Base-by-base conservation (phyloP, 2,888 invertebrate species). In the Luperina testacea region DNA sequence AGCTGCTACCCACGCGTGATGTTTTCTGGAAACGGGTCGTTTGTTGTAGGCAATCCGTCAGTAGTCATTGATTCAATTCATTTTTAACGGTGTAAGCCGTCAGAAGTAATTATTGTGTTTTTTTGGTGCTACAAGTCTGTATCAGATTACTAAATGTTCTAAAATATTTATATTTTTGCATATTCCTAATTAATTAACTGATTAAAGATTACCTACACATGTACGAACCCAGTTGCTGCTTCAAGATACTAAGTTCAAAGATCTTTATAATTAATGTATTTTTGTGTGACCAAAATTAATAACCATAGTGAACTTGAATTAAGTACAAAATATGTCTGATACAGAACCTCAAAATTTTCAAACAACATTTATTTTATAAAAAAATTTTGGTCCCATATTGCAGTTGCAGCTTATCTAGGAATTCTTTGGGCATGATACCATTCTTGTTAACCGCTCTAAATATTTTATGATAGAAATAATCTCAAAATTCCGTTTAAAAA, bases 381-480 rank as follows among this genome's bases (percentile, higher is more conserved):
- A 57, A 32, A 32, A 32, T 32, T 32, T 68, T 75, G 0, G 32
- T 70, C 38, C 53, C 73, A 67, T 68, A 73, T 48, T 59, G 53
- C 57, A 75, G 77, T 53, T 59, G 59, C 64, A 76, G 77, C 81
- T 86, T 88, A 87, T 88, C 87, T 82, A 24, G 67, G 65, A 86
- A 84, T 86, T 84, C 80, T 72, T 84, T 53, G 65, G 27, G 15
- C 77, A 80, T 86, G 86, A 84, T 86, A 83, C 83, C 68, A 76
- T 80, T 81, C 84, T 68, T 73, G 65, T 79, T 76, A 81, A 84
- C 82, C 75, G 84, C 72, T 83, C 81, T 75, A 88, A 63, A 88
- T 85, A 88, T 81, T 89, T 87, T 80, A 83, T 63, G 82, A 70
- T 78, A 69, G 53, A 82, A 80, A 76, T 77, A 80, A 89, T 87